Percentiles rank a stretch among this genome's conserved stretches.
phyloP scores from a whole-genome alignment of 2,888 invertebrate species.

The Lissocephala sabroskyi region DNA sequence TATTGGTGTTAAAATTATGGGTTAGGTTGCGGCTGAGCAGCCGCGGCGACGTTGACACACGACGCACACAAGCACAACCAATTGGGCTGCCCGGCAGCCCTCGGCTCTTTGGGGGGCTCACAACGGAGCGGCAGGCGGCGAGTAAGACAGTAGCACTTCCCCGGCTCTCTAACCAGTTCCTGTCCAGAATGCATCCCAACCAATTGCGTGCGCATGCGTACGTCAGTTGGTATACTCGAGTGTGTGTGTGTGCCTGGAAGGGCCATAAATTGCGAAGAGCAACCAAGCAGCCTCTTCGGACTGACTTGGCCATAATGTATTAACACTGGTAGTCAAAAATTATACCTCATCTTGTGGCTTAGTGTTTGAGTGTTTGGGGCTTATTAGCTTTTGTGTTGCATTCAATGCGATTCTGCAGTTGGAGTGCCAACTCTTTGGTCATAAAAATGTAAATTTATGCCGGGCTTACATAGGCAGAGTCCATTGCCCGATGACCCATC shows the following conservation, averaged over 20 bases:
- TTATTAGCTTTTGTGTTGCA: too few relatives aligned
- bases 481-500: too few relatives aligned
- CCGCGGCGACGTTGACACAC: constrained; percentile 48
- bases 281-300: background rate
- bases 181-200: constrained; percentile 7
- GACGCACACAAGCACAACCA: constrained; percentile 22
- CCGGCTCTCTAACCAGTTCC: constrained; percentile 47
- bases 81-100: background rate
- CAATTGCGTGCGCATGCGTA: constrained; percentile 28
- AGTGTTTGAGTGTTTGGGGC: constrained; percentile 10
- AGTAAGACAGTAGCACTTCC: constrained; percentile 62
- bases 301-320: constrained; percentile 51
- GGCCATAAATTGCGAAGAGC: too few relatives aligned
- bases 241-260: background rate
- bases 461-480: too few relatives aligned
- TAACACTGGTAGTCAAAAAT: constrained; percentile 61
- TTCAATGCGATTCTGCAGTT: constrained; percentile 9
- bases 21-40: constrained; percentile 39
- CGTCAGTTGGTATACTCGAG: constrained; percentile 8
- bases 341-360: constrained; percentile 53
- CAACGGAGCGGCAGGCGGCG: constrained; percentile 6
- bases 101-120: background rate
- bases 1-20: constrained; percentile 64
- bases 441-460: too few relatives aligned
- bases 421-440: too few relatives aligned